Percentiles rank a stretch among this genome's conserved stretches.
Conservation (phyloP, 2,888 invertebrate genomes). For the Hedya salicella region DNA sequence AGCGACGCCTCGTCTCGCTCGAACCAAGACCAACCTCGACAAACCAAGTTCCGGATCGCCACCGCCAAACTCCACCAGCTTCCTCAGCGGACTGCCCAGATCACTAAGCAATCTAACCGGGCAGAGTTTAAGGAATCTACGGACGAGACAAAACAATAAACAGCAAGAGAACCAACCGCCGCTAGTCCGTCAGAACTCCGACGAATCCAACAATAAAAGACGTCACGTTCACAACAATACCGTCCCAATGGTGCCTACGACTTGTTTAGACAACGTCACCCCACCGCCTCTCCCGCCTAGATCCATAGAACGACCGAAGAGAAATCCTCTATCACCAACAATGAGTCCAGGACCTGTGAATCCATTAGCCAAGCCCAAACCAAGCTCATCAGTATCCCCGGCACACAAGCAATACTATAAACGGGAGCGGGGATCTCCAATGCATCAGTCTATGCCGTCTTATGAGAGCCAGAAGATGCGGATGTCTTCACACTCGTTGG, state of each 20-base stretch:
- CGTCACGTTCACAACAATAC: constrained; percentile 67
- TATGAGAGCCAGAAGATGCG: constrained; percentile 61
- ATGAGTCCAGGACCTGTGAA: constrained; percentile 52
- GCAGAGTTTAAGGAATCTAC: constrained; percentile 71
- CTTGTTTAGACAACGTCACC: constrained; percentile 72
- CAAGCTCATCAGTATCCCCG: constrained; percentile 53
- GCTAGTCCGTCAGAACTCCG: constrained; percentile 66
- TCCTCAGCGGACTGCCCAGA: constrained; percentile 77
- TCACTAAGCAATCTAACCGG: constrained; percentile 80
- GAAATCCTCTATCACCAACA: constrained; percentile 59
- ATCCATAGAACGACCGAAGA: constrained; percentile 64
- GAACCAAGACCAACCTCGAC: constrained; percentile 51
- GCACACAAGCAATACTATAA: constrained; percentile 58
- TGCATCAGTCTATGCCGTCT: constrained; percentile 70
- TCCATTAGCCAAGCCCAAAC: constrained; percentile 60
- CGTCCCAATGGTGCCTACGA: constrained; percentile 74
- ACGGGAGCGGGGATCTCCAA: constrained; percentile 56
- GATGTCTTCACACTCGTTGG: constrained; percentile 73
- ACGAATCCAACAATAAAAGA: constrained; percentile 60
- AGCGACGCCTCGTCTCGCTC: constrained; percentile 51
- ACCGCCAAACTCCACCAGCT: constrained; percentile 60
- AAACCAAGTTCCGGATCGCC: constrained; percentile 52
- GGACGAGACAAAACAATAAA: constrained; percentile 58
- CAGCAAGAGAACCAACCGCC: constrained; percentile 64
- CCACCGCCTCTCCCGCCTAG: constrained; percentile 74